phyloP scores from a whole-genome alignment of 2,888 invertebrate species.

The Idaea aversata region DNA sequence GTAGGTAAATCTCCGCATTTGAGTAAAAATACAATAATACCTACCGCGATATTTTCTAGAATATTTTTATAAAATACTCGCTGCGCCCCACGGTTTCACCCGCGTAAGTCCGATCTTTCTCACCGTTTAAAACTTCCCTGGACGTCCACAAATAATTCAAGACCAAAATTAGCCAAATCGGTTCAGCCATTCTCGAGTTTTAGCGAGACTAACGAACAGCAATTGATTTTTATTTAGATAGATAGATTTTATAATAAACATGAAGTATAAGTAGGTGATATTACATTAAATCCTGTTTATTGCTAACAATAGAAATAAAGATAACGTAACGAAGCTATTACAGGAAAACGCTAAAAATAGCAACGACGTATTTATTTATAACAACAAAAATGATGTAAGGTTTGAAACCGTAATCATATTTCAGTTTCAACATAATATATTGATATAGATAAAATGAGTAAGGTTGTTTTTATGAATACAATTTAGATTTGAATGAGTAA shows the following conservation, averaged over 20 bases:
- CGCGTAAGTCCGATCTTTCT: too few relatives aligned
- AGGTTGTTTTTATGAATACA: not conserved
- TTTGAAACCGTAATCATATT: not conserved
- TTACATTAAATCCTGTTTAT: not conserved
- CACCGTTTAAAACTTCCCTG: too few relatives aligned
- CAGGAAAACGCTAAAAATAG: slow-evolving; percentile 1
- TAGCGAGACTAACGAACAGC: too few relatives aligned
- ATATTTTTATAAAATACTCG: too few relatives aligned
- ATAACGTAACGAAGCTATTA: not conserved
- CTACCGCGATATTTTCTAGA: too few relatives aligned
- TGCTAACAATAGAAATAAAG: not conserved
- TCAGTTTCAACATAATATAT: not conserved
- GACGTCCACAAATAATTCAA: too few relatives aligned
- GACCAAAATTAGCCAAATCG: too few relatives aligned
- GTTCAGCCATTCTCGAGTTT: too few relatives aligned
- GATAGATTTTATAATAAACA: not conserved
- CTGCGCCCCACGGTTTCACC: too few relatives aligned
- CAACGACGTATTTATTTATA: not conserved
- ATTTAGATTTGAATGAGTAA: not conserved
- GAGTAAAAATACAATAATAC: too few relatives aligned
- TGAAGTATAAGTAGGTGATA: not conserved
- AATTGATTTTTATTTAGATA: too few relatives aligned
- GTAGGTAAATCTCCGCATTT: too few relatives aligned
- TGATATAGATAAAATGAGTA: not conserved
- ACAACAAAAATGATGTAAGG: not conserved